Conservation (phyloP, 2,113 vertebrate species). For the Laticauda colubrina region DNA sequence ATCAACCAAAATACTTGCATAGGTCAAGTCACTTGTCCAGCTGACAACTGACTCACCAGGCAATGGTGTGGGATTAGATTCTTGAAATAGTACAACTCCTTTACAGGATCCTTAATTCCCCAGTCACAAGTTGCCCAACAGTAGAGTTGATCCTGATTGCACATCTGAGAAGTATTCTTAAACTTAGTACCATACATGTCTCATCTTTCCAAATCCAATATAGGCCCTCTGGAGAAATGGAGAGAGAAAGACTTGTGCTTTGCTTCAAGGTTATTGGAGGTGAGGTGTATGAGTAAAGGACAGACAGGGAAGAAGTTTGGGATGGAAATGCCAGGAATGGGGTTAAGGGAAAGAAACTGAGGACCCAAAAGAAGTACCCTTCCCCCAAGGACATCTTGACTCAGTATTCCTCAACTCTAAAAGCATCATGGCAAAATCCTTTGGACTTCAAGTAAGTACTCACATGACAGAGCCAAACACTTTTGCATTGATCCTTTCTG, state of each 20-base stretch:
- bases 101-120: not conserved
- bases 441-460: not conserved
- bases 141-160: not conserved
- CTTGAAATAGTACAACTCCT: not conserved
- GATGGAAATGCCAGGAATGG: not conserved
- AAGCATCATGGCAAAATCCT: not conserved
- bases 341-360: not conserved
- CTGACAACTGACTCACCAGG: not conserved
- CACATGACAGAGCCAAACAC: not conserved
- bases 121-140: not conserved
- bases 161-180: not conserved
- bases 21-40: not conserved
- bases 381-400: not conserved
- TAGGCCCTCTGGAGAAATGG: not conserved
- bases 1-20: not conserved
- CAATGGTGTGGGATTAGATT: not conserved
- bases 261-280: not conserved
- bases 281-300: not conserved
- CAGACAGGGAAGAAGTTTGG: not conserved
- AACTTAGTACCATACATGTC: not conserved
- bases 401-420: not conserved
- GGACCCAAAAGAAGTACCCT: not conserved
- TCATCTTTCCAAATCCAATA: not conserved
- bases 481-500: not conserved
- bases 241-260: not conserved